phyloP scores from a whole-genome alignment of 1,140 invertebrate genomes.

The Pseudachorutes palmiensis region DNA sequence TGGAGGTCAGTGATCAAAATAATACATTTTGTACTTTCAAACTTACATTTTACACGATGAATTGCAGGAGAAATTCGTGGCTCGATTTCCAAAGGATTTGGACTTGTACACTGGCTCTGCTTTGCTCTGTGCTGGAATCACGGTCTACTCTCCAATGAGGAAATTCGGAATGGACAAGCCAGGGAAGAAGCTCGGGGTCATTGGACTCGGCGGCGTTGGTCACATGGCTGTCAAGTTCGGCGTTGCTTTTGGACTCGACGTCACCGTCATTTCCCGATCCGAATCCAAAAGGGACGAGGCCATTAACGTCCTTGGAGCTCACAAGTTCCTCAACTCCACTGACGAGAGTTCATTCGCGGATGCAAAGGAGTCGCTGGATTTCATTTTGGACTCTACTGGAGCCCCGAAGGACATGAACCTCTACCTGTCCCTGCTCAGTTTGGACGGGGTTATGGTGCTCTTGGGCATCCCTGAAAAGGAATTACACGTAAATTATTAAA shows the following conservation, averaged over 20 bases:
- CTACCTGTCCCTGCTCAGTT: background rate
- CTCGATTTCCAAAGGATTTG: background rate
- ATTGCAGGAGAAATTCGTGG: background rate
- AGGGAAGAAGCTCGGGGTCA: background rate
- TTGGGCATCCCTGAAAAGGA: background rate
- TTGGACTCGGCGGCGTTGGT: conserved; percentile 1
- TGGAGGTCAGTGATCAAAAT: background rate
- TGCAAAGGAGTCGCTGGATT: background rate
- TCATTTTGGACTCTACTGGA: background rate
- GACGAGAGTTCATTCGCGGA: background rate
- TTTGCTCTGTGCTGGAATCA: conserved; percentile 3
- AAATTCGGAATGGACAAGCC: background rate
- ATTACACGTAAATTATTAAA: background rate
- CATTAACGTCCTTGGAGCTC: background rate
- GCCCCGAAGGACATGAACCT: background rate
- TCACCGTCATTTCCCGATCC: background rate
- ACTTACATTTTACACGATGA: too few relatives aligned
- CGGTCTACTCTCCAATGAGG: background rate
- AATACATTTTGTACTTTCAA: too few relatives aligned
- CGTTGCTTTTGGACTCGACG: background rate
- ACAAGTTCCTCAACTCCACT: background rate
- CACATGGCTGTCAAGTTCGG: conserved; percentile 6
- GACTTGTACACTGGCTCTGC: background rate
- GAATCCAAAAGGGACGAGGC: background rate
- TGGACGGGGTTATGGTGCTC: background rate